Base-by-base conservation (phyloP, 2,113 vertebrate species). In the Mungos mungo region DNA sequence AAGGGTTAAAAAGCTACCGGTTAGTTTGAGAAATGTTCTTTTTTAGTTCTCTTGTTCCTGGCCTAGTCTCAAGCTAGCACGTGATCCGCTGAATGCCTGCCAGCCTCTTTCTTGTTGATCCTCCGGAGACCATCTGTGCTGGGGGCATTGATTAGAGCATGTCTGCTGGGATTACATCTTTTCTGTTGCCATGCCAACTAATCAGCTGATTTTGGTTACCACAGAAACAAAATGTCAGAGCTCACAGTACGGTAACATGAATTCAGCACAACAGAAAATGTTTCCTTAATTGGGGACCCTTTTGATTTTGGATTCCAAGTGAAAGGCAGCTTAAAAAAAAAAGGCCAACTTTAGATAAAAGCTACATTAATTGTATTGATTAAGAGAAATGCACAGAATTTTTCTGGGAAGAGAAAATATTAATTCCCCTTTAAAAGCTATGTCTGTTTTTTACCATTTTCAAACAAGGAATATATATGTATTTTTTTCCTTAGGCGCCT, bases 171-270 rank as follows among this genome's bases (percentile, higher is more conserved):
- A 99, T 99, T 99, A 99, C 99, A 99, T 99, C 99, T 99, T 99
- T 99, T 99, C 99, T 99, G 99, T 99, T 99, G 99, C 99, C 99
- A 99, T 99, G 99, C 99, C 99, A 99, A 99, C 99, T 99, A 99
- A 99, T 99, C 99, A 99, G 99, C 99, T 99, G 99, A 99, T 99
- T 99, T 99, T 98, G 99, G 99, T 99, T 99, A 99, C 99, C 99
- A 99, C 99, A 99, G 99, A 99, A 99, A 99, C 99, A 98, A 99
- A 99, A 99, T 99, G 99, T 99, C 98, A 99, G 99, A 99, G 99
- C 99, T 99, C 99, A 99, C 98, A 99, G 99, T 98, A 99, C 99
- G 98, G 98, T 98, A 98, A 99, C 99, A 99, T 99, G 99, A 99
- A 99, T 99, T 99, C 99, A 98, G 99, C 99, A 99, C 99, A 99